A percentile compares a stretch with the other conserved stretches of the same genome.
phyloP scores from a whole-genome alignment of 2,888 invertebrate species.

The Cheilosia urbana region DNA sequence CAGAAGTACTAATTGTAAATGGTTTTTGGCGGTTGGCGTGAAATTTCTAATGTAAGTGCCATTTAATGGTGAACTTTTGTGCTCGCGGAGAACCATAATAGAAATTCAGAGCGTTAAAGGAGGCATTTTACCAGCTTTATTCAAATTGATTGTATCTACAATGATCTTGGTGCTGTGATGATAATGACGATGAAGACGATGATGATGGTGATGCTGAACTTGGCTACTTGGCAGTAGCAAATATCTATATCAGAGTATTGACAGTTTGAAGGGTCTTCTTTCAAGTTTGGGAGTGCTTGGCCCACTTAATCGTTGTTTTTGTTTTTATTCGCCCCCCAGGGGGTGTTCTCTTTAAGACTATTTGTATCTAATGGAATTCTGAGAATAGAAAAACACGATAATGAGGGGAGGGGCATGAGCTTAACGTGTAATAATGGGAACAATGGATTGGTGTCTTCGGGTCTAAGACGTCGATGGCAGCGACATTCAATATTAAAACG shows the following conservation, averaged over 20 bases:
- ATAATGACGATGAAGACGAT: conserved; percentile 3
- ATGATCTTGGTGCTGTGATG: conserved; percentile 34
- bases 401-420: conserved; percentile 14
- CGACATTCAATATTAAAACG: too few relatives aligned
- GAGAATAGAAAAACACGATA: conserved; percentile 31
- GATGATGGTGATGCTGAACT: conserved; percentile 55
- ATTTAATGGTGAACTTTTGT: conserved; percentile 63
- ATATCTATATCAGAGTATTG: conserved; percentile 68
- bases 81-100: conserved; percentile 49
- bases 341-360: conserved; percentile 6
- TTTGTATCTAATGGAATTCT: conserved; percentile 26
- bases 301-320: conserved; percentile 53
- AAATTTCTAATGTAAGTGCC: conserved; percentile 72
- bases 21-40: conserved; percentile 68
- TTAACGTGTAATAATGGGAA: conserved; percentile 25
- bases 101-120: conserved; percentile 62
- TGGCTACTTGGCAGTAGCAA: conserved; percentile 67
- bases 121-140: conserved; percentile 45
- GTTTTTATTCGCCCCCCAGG: conserved; percentile 22
- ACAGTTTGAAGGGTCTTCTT: conserved; percentile 72
- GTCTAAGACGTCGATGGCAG: background rate
- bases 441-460: conserved; percentile 19
- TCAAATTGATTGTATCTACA: conserved; percentile 60
- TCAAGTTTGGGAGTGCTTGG: conserved; percentile 51
- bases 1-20: conserved; percentile 70